Conservation (phyloP, 2,888 invertebrate genomes). For the Silvanus unidentatus region DNA sequence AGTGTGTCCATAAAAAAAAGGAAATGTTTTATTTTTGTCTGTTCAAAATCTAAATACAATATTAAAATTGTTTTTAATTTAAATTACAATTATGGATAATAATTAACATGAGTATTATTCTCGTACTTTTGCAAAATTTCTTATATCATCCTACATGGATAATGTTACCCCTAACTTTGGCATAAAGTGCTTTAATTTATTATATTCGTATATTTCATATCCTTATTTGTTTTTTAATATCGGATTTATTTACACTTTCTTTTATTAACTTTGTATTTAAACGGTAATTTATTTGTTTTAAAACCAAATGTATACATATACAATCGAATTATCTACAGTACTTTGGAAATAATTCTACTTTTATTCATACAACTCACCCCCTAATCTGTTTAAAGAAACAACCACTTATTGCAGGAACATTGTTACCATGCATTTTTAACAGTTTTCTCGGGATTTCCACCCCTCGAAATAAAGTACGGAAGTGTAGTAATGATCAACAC, state of each 20-base stretch:
- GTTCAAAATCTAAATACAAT: constrained; percentile 13
- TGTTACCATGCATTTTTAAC: too few species aligned
- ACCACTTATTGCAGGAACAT: too few species aligned
- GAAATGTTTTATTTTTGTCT: background rate
- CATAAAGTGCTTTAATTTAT: constrained; percentile 47
- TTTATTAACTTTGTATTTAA: constrained; percentile 29
- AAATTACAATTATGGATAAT: background rate
- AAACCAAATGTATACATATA: constrained; percentile 45
- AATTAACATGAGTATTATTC: constrained; percentile 1
- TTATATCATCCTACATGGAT: constrained; percentile 42
- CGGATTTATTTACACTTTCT: constrained; percentile 40
- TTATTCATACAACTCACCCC: constrained; percentile 16
- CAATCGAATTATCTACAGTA: constrained; percentile 41
- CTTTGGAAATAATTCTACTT: constrained; percentile 28
- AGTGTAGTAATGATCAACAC: constrained; percentile 1
- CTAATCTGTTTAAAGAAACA: background rate
- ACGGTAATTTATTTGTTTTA: constrained; percentile 23
- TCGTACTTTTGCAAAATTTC: constrained; percentile 3
- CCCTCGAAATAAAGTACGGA: constrained; percentile 2
- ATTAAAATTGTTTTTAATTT: constrained; percentile 20
- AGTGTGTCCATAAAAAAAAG: constrained; percentile 7
- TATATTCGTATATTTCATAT: constrained; percentile 48
- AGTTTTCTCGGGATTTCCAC: background rate
- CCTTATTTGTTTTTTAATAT: constrained; percentile 38
- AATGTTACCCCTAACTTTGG: constrained; percentile 48